phyloP scores from a whole-genome alignment of 2,113 vertebrate genomes.

The Trematocara macrostoma region DNA sequence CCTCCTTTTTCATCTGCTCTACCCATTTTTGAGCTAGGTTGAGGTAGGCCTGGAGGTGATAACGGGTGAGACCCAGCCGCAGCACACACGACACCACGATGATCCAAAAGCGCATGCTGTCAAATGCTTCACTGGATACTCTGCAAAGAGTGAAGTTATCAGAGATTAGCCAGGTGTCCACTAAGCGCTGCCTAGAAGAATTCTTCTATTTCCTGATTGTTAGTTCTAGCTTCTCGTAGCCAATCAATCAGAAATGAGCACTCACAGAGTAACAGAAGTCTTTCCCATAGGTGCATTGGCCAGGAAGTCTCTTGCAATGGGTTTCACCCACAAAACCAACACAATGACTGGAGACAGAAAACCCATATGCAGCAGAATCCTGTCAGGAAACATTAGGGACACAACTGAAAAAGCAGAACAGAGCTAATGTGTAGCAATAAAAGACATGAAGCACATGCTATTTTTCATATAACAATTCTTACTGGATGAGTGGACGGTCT shows the following conservation, averaged over 20 bases:
- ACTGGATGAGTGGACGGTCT: slow-evolving; percentile 81
- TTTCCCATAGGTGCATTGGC: slow-evolving; percentile 79
- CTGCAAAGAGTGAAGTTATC: slow-evolving; percentile 42
- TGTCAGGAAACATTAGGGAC: slow-evolving; percentile 8
- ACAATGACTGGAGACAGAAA: slow-evolving; percentile 86
- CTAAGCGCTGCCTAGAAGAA: neutral
- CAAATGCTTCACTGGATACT: slow-evolving; percentile 76
- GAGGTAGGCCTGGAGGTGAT: slow-evolving; percentile 93
- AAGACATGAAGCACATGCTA: neutral
- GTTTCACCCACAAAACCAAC: slow-evolving; percentile 86
- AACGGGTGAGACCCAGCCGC: slow-evolving; percentile 76
- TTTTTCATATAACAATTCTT: neutral
- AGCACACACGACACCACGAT: slow-evolving; percentile 78
- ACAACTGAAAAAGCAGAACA: neutral
- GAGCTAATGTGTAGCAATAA: too few species aligned
- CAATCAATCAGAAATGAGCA: neutral
- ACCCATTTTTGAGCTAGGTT: slow-evolving; percentile 85
- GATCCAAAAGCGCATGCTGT: slow-evolving; percentile 83
- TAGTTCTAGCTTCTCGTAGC: neutral
- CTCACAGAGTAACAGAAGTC: slow-evolving; percentile 79
- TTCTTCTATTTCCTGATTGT: neutral
- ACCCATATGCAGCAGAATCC: slow-evolving; percentile 82
- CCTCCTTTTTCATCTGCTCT: slow-evolving; percentile 84
- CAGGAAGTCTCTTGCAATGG: slow-evolving; percentile 87
- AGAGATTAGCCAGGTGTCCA: neutral